phyloP scores from a whole-genome alignment of 92 coral and sea anemone species.

The Nematostella vectensis region DNA sequence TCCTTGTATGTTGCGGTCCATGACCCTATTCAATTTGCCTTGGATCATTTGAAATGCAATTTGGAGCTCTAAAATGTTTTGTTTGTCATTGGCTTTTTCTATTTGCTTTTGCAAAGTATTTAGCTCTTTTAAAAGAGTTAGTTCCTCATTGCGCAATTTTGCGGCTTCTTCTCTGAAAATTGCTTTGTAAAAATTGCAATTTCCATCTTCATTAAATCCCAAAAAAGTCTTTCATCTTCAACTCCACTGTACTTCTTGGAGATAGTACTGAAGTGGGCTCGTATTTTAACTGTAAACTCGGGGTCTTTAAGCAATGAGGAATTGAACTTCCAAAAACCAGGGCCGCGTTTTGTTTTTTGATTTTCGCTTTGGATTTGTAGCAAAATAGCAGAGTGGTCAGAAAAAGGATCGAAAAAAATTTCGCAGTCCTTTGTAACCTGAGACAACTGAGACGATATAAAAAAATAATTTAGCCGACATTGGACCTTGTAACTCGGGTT shows the following conservation, averaged over 20 bases:
- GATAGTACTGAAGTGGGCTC: not conserved
- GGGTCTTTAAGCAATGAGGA: not conserved
- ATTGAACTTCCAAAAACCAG: not conserved
- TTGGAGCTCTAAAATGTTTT: no score
- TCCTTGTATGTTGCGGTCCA: no score
- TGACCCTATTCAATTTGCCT: no score
- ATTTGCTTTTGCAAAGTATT: not conserved
- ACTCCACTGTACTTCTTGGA: not conserved
- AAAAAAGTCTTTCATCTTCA: not conserved
- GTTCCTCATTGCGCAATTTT: not conserved
- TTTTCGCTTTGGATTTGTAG: not conserved
- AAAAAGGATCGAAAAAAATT: not conserved
- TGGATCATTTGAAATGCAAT: no score
- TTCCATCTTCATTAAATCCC: conserved; percentile 24
- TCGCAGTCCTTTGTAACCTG: not conserved
- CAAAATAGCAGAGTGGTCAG: not conserved
- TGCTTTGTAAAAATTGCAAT: conserved; percentile 9
- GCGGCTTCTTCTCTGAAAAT: conserved; percentile 9
- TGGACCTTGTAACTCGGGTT: not conserved
- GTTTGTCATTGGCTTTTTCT: not conserved
- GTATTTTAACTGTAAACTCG: not conserved
- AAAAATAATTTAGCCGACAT: not conserved
- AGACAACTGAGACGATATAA: not conserved
- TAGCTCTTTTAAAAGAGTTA: not conserved
- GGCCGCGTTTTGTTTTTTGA: not conserved